phyloP scores from a whole-genome alignment of 2,888 invertebrate species.

The Salticus scenicus region DNA sequence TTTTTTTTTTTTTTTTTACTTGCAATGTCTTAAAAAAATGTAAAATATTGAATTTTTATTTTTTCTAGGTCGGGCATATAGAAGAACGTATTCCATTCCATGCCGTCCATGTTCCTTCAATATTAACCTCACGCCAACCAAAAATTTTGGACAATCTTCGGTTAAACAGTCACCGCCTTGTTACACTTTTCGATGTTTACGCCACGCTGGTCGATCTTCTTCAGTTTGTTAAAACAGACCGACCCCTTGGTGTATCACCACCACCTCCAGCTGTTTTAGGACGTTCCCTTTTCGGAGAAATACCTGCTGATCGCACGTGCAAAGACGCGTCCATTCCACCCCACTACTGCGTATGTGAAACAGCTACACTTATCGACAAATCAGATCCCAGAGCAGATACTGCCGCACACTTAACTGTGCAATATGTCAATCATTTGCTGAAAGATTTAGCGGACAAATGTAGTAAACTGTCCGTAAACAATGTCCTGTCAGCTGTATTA shows the following conservation, averaged over 20 bases:
- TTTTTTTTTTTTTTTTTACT: too few relatives aligned
- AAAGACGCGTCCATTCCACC: conserved; percentile 84
- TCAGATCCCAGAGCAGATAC: conserved; percentile 76
- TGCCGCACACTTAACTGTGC: conserved; percentile 32
- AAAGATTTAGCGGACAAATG: conserved; percentile 13
- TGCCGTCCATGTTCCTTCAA: conserved; percentile 74
- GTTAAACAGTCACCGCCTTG: conserved; percentile 74
- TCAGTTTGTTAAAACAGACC: not conserved
- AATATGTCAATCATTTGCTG: conserved; percentile 37
- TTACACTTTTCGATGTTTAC: conserved; percentile 75
- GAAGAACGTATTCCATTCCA: conserved; percentile 76
- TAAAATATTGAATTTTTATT: too few relatives aligned
- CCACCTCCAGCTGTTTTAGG: conserved; percentile 17
- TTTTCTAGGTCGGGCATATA: conserved; percentile 73
- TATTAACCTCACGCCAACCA: conserved; percentile 73
- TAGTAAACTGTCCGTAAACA: not conserved
- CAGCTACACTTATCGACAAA: conserved; percentile 79
- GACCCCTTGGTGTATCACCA: conserved; percentile 8
- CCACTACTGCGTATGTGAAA: conserved; percentile 93
- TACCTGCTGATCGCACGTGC: conserved; percentile 85
- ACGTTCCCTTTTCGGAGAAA: conserved; percentile 71
- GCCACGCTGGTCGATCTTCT: conserved; percentile 72
- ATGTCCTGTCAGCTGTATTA: conserved; percentile 21
- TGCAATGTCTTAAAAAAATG: too few relatives aligned
- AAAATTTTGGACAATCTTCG: conserved; percentile 71